These are phyloP conservation scores for Drosophila neotestacea DNA, from an alignment of 2,888 invertebrate genomes.

Conservation along the genomic window DNA sequence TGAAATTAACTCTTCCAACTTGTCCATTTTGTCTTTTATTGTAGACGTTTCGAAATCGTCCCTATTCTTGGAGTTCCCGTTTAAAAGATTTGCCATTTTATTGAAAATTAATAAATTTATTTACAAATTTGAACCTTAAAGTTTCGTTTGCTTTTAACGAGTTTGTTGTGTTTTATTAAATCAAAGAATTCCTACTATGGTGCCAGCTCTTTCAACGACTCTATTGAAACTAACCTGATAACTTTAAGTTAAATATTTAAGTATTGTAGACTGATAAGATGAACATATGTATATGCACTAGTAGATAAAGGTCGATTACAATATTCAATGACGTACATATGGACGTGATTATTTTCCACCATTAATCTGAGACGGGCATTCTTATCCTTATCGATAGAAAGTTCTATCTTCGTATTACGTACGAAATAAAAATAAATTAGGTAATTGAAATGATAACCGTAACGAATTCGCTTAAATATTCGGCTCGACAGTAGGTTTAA, in stretches of 20 bases:
- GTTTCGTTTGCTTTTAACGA: not conserved
- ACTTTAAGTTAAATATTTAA: conserved; percentile 11
- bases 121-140: not conserved
- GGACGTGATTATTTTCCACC: conserved; percentile 7
- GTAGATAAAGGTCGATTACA: conserved; percentile 20
- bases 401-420: conserved; percentile 12
- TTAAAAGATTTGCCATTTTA: conserved; percentile 4
- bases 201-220: conserved; percentile 15
- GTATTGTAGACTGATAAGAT: conserved; percentile 19
- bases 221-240: conserved; percentile 18
- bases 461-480: conserved; percentile 10
- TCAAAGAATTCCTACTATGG: too few relatives aligned
- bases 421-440: not conserved
- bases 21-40: conserved; percentile 19
- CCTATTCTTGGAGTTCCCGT: not conserved
- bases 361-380: not conserved
- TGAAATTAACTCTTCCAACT: conserved; percentile 11
- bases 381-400: conserved; percentile 28
- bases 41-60: conserved; percentile 8
- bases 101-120: not conserved
- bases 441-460: not conserved
- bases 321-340: conserved; percentile 16
- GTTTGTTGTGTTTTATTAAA: too few relatives aligned
- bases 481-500: conserved; percentile 36
- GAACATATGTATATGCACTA: not conserved